Evolutionary conservation across 2,888 invertebrate genomes (phyloP).

Genomic region (Agrilus biguttatus): DNA sequence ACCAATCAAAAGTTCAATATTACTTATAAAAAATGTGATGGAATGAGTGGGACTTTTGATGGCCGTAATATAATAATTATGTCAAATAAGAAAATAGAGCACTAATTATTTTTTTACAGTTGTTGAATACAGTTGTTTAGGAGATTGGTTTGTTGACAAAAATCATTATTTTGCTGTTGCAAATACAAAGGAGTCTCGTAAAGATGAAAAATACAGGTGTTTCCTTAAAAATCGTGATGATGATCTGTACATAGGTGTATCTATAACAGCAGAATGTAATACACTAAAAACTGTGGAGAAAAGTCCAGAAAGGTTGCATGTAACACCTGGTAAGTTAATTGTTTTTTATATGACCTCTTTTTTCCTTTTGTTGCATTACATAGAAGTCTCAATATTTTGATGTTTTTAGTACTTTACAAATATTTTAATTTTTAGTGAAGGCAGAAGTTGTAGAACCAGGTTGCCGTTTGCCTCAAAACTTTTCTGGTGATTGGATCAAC

Average conservation of each 20-base stretch:
- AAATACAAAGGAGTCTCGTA: slow-evolving; percentile 88
- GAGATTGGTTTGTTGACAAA: slow-evolving; percentile 91
- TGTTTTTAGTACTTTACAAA: not conserved
- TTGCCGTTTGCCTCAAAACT: slow-evolving; percentile 86
- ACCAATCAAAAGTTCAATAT: slow-evolving; percentile 95
- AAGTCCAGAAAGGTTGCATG: slow-evolving; percentile 75
- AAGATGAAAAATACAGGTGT: slow-evolving; percentile 89
- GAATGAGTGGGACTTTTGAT: slow-evolving; percentile 81
- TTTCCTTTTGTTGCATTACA: not conserved
- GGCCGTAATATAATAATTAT: slow-evolving; percentile 40
- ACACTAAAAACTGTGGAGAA: slow-evolving; percentile 85
- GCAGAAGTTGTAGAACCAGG: slow-evolving; percentile 81
- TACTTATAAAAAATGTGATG: slow-evolving; percentile 78
- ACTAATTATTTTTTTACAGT: slow-evolving; percentile 29
- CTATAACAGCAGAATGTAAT: slow-evolving; percentile 88
- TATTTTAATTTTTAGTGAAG: slow-evolving; percentile 35
- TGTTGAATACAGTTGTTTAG: slow-evolving; percentile 84
- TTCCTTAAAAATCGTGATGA: slow-evolving; percentile 90
- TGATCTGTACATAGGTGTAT: slow-evolving; percentile 80
- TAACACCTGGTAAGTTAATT: slow-evolving; percentile 58
- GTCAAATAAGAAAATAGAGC: not conserved
- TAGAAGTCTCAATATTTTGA: too few relatives aligned
- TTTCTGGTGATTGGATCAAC: slow-evolving; percentile 91
- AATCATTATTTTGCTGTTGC: slow-evolving; percentile 97
- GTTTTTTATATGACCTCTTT: not conserved